These are phyloP conservation scores for Bradypus variegatus DNA, from an alignment of 2,797 vertebrate genomes.

Conservation along the genomic window DNA sequence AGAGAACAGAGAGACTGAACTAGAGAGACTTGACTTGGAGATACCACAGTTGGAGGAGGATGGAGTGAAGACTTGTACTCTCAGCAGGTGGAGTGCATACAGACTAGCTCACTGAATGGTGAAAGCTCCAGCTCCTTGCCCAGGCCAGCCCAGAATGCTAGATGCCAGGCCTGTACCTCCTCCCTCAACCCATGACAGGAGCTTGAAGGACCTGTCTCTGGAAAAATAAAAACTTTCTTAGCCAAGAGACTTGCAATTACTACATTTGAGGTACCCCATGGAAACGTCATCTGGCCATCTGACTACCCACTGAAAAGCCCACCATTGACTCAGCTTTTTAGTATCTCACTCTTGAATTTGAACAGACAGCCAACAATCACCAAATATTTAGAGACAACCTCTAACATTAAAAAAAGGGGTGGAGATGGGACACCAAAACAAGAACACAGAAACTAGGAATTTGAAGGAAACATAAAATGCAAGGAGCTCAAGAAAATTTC, in stretches of 20 bases:
- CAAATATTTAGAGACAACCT: background rate
- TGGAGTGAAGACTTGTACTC: background rate
- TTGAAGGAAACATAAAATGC: background rate
- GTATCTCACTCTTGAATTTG: background rate
- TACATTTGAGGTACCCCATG: background rate
- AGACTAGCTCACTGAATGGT: background rate
- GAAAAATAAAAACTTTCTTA: background rate
- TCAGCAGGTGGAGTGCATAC: background rate
- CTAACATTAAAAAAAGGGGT: background rate
- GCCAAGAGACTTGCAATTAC: background rate
- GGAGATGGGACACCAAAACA: background rate
- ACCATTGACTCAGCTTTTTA: background rate
- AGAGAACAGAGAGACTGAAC: background rate
- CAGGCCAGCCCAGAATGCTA: background rate
- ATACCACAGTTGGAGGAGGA: background rate
- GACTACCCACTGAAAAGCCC: background rate
- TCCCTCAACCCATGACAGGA: background rate
- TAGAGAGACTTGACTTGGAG: background rate
- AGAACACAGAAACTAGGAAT: background rate
- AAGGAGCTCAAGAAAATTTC: background rate
- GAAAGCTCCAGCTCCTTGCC: no score
- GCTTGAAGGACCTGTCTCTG: background rate
- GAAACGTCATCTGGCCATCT: background rate
- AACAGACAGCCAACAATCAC: background rate
- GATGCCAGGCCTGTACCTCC: background rate